Evolutionary conservation across 64 coral and sea anemone genomes (phyloP).

Genomic region (Dendrophyllia cribrosa): DNA sequence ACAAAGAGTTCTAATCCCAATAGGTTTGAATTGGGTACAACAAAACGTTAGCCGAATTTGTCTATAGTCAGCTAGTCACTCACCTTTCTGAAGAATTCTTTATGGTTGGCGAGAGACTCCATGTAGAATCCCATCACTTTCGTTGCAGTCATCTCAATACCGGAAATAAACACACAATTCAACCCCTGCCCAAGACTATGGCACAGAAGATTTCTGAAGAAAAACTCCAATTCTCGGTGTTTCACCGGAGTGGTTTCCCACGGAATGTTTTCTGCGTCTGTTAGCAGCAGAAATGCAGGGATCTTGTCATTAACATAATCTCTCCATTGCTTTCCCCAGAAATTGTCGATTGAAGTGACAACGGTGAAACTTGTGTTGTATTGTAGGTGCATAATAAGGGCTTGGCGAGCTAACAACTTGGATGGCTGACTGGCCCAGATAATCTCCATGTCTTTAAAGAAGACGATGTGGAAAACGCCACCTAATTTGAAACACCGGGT

Average conservation of each 20-base stretch:
- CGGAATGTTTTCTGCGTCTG: constrained; percentile 42
- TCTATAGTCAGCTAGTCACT: background rate
- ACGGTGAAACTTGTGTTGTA: constrained; percentile 66
- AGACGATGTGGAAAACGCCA: constrained; percentile 76
- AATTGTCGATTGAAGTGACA: constrained; percentile 41
- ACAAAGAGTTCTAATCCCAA: no score
- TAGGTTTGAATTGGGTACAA: no score
- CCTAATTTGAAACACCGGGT: background rate
- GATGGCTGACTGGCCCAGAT: constrained; percentile 52
- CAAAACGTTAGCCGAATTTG: no score
- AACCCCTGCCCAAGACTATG: constrained; percentile 46
- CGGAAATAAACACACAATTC: constrained; percentile 76
- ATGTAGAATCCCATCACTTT: constrained; percentile 61
- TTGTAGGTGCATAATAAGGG: constrained; percentile 61
- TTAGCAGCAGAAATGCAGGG: constrained; percentile 69
- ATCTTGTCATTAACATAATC: constrained; percentile 39
- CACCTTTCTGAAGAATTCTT: background rate
- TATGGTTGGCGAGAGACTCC: background rate
- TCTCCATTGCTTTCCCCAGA: constrained; percentile 62
- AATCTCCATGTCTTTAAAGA: constrained; percentile 84
- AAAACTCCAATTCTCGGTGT: background rate
- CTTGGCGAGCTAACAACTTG: constrained; percentile 60
- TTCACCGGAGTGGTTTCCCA: background rate
- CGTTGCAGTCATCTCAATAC: constrained; percentile 63
- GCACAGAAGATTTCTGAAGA: constrained; percentile 58